Conservation (phyloP, 2,113 vertebrate species). For the Empidonax alnorum region DNA sequence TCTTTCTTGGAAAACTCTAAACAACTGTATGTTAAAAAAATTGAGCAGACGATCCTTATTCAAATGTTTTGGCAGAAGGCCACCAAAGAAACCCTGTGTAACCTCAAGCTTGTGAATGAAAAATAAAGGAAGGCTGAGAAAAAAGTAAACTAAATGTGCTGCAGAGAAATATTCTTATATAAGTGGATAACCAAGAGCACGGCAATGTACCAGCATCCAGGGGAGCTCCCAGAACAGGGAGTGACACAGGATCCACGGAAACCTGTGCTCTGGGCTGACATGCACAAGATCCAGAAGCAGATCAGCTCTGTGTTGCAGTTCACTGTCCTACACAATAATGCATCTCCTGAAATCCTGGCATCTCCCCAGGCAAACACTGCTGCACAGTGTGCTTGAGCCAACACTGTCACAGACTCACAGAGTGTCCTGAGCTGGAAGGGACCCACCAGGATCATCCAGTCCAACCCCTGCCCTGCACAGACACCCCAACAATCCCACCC, state of each 20-base stretch:
- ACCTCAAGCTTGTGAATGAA: constrained; percentile 14
- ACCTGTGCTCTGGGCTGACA: no score
- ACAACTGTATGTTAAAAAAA: not conserved
- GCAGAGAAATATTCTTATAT: not conserved
- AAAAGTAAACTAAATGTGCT: not conserved
- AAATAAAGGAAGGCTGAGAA: not conserved
- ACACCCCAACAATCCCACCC: rapidly evolving
- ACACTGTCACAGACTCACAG: not conserved
- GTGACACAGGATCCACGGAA: not conserved
- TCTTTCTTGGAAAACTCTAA: not conserved
- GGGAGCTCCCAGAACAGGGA: rapidly evolving
- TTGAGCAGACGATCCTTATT: not conserved
- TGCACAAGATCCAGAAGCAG: not conserved
- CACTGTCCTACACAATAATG: rapidly evolving
- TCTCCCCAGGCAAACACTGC: not conserved
- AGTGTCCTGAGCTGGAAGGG: not conserved
- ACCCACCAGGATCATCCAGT: rapidly evolving
- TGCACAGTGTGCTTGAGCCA: not conserved
- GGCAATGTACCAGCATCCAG: rapidly evolving
- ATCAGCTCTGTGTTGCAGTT: not conserved
- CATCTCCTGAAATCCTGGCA: not conserved
- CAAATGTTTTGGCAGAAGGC: not conserved
- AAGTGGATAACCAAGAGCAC: not conserved
- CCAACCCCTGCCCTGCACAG: not conserved
- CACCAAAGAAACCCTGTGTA: not conserved